phyloP scores from a whole-genome alignment of 2,797 vertebrate species.

The Petrocephalus sullivani region DNA sequence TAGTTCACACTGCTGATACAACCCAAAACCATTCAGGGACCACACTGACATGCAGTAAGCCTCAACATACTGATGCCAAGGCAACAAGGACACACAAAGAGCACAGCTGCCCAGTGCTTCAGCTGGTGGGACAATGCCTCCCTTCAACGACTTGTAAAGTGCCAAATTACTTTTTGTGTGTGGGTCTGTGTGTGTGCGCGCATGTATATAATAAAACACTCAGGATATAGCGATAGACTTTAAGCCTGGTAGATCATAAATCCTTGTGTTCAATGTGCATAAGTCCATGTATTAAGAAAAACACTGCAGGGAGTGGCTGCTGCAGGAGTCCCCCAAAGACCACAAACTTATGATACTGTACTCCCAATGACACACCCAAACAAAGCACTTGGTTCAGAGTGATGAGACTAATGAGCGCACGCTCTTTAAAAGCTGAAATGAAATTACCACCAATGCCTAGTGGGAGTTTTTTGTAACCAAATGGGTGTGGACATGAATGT shows the following conservation, averaged over 20 bases:
- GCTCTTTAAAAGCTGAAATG: neutral
- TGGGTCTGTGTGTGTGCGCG: no score
- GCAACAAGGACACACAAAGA: neutral
- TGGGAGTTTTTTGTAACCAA: neutral
- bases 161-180: no score
- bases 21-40: neutral
- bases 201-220: neutral
- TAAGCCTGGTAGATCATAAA: neutral
- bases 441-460: neutral
- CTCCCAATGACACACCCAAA: neutral
- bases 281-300: neutral
- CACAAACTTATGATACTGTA: neutral
- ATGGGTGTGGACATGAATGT: neutral
- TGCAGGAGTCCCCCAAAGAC: neutral
- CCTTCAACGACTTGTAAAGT: neutral
- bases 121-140: neutral
- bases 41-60: neutral
- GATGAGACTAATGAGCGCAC: neutral
- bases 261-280: neutral
- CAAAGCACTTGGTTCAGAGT: neutral
- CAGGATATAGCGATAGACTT: neutral
- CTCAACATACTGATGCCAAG: neutral
- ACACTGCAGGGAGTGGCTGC: neutral
- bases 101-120: neutral
- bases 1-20: neutral